Conservation (phyloP, 1,140 invertebrate species). For the Drosophila pseudoananassae region DNA sequence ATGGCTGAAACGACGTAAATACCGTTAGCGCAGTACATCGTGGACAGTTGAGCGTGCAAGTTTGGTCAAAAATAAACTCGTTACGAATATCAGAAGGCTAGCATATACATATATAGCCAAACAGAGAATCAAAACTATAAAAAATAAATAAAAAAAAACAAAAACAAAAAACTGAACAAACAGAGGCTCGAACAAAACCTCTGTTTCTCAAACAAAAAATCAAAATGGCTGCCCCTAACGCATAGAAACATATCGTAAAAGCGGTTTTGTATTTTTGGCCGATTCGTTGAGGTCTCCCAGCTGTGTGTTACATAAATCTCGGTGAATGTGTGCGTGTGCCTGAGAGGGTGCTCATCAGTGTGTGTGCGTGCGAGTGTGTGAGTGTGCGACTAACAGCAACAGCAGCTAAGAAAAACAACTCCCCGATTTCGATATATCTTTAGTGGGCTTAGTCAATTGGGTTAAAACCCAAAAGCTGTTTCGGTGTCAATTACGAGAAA, state of each 20-base stretch:
- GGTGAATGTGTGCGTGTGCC: conserved; percentile 40
- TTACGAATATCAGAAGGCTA: conserved; percentile 22
- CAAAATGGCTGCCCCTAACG: conserved; percentile 47
- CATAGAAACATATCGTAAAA: conserved; percentile 9
- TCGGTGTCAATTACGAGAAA: conserved; percentile 63
- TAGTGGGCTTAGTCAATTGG: conserved; percentile 41
- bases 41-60: conserved; percentile 77
- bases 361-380: conserved; percentile 29
- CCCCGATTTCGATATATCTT: conserved; percentile 27
- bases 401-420: conserved; percentile 35
- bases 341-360: conserved; percentile 47
- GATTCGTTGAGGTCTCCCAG: conserved; percentile 28
- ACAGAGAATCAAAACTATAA: conserved; percentile 21
- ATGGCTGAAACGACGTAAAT: conserved; percentile 56
- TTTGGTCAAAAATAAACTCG: conserved; percentile 38
- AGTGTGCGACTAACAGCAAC: conserved; percentile 46
- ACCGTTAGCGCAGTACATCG: conserved; percentile 76
- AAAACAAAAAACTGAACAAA: conserved; percentile 15
- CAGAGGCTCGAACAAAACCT: conserved; percentile 5
- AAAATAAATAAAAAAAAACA: conserved; percentile 8
- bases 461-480: conserved; percentile 25
- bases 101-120: conserved; percentile 38
- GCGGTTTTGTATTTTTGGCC: conserved; percentile 23
- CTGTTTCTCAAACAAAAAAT: conserved; percentile 3
- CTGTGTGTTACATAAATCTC: conserved; percentile 78